These are phyloP conservation scores for Antennarius striatus DNA, from an alignment of 2,113 vertebrate genomes.

Conservation along the genomic window DNA sequence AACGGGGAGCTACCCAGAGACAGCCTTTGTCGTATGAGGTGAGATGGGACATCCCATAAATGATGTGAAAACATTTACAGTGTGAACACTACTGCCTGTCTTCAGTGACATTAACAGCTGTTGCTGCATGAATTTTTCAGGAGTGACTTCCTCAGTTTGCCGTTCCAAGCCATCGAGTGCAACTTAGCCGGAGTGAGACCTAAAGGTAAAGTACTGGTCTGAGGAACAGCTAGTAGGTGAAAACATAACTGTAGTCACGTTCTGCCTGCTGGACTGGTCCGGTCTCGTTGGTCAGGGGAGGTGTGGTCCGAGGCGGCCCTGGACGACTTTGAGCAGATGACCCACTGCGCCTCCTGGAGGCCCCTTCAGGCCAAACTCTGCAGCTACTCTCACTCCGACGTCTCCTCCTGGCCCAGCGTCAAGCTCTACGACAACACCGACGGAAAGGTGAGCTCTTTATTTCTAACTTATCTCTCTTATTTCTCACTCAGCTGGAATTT, in stretches of 20 bases:
- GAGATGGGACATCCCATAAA: slow-evolving; percentile 8
- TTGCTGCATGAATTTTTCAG: slow-evolving; percentile 67
- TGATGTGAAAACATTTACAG: not conserved
- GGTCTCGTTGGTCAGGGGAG: slow-evolving; percentile 65
- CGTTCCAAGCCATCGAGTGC: slow-evolving; percentile 94
- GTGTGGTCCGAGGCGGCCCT: slow-evolving; percentile 84
- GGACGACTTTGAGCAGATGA: slow-evolving; percentile 85
- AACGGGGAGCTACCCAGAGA: slow-evolving; percentile 78
- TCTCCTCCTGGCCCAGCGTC: slow-evolving; percentile 82
- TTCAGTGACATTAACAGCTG: too few species aligned
- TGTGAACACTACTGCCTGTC: too few species aligned
- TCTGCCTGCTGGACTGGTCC: too few species aligned
- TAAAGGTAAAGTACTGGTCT: slow-evolving; percentile 72
- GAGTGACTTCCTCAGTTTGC: slow-evolving; percentile 93
- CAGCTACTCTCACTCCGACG: slow-evolving; percentile 84
- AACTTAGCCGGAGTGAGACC: slow-evolving; percentile 84
- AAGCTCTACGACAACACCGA: slow-evolving; percentile 76
- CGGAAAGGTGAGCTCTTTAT: slow-evolving; percentile 71
- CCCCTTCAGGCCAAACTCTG: slow-evolving; percentile 87
- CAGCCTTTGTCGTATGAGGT: slow-evolving; percentile 85
- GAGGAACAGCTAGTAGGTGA: not conserved
- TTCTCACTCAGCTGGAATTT: not conserved
- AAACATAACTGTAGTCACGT: not conserved
- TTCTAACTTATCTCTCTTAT: not conserved
- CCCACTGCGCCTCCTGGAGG: slow-evolving; percentile 84